These are phyloP conservation scores for Melanchra persicariae DNA, from an alignment of 2,888 invertebrate genomes.

Conservation along the genomic window DNA sequence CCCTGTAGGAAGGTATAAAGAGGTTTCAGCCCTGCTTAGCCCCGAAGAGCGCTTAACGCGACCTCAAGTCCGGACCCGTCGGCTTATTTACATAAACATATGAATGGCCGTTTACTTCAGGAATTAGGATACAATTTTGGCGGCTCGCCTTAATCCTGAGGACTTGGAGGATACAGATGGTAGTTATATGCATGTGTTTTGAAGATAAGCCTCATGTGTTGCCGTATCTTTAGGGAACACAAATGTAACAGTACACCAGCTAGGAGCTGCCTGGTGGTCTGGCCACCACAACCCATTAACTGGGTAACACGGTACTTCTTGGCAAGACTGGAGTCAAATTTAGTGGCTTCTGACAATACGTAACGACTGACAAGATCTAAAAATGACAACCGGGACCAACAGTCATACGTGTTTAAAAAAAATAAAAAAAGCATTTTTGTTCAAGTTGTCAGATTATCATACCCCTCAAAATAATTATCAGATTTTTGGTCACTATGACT, in stretches of 20 bases:
- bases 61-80: constrained; percentile 50
- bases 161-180: constrained; percentile 6
- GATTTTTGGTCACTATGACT: no score
- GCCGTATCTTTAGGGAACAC: neutral
- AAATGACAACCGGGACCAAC: no score
- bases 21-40: constrained; percentile 48
- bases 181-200: constrained; percentile 9
- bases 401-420: no score
- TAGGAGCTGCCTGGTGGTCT: no score
- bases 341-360: no score
- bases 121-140: constrained; percentile 69
- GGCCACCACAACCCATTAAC: no score
- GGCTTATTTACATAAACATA: constrained; percentile 68
- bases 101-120: constrained; percentile 62
- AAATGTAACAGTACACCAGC: neutral
- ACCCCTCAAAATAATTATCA: no score
- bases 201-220: constrained; percentile 11
- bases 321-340: no score
- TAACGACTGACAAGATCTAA: no score
- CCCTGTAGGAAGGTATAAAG: constrained; percentile 11
- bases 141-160: constrained; percentile 57
- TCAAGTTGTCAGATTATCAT: no score
- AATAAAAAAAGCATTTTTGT: no score
- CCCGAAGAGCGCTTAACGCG: constrained; percentile 61
- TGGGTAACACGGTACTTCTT: no score